phyloP scores from a whole-genome alignment of 2,888 invertebrate genomes.

The Meloe dianella region DNA sequence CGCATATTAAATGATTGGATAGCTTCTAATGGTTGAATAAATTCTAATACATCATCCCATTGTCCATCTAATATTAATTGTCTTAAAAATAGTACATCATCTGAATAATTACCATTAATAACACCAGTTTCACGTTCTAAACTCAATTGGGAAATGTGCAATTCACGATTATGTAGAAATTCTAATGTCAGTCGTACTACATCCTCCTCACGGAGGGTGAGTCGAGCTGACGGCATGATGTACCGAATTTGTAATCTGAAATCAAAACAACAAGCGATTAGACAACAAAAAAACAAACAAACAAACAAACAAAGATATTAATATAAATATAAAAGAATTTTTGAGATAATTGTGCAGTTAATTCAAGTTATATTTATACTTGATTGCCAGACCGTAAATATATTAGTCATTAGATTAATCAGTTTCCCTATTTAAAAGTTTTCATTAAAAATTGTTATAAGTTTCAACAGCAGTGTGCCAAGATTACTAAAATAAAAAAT shows the following conservation, averaged over 20 bases:
- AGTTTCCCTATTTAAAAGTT: neutral
- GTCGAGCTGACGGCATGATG: constrained; percentile 83
- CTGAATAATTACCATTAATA: constrained; percentile 91
- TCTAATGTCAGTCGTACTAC: constrained; percentile 84
- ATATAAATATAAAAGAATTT: neutral
- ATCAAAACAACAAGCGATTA: too few species aligned
- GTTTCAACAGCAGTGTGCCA: neutral
- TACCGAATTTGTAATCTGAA: constrained; percentile 59
- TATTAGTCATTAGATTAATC: neutral
- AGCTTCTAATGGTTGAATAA: constrained; percentile 90
- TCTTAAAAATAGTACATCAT: constrained; percentile 91
- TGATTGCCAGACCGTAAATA: constrained; percentile 2
- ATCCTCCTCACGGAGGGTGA: constrained; percentile 87
- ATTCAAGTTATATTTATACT: neutral
- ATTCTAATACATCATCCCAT: constrained; percentile 97
- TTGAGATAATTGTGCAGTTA: neutral
- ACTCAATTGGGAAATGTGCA: constrained; percentile 90
- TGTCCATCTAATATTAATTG: constrained; percentile 96
- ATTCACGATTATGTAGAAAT: constrained; percentile 85
- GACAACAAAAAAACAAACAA: too few species aligned
- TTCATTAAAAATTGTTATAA: neutral
- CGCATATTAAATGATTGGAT: constrained; percentile 82
- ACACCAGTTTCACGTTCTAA: constrained; percentile 95
- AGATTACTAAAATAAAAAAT: neutral
- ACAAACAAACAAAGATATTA: constrained; percentile 34